These are phyloP conservation scores for Chaetodon trifascialis DNA, from an alignment of 2,113 vertebrate species.

Conservation along the genomic window DNA sequence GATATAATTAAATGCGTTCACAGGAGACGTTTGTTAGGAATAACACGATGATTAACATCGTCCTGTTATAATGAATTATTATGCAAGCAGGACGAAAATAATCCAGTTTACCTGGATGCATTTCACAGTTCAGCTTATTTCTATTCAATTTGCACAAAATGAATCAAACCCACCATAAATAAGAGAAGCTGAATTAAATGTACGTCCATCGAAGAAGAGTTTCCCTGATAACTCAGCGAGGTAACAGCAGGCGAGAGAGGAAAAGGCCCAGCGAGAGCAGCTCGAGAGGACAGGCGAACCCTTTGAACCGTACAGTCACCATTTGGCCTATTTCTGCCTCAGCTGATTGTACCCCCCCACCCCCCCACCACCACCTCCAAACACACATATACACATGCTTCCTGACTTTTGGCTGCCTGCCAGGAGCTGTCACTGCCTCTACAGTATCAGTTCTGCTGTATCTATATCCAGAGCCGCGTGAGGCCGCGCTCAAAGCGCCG, in stretches of 20 bases:
- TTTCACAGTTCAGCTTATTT: not conserved
- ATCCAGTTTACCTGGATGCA: not conserved
- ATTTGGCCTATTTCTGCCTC: slow-evolving; percentile 81
- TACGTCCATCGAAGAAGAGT: not conserved
- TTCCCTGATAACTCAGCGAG: not conserved
- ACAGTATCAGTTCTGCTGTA: slow-evolving; percentile 74
- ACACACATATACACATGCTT: slow-evolving; percentile 29
- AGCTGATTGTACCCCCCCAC: slow-evolving; percentile 69
- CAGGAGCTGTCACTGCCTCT: slow-evolving; percentile 77
- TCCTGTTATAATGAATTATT: not conserved
- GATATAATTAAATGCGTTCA: not conserved
- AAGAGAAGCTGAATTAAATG: not conserved
- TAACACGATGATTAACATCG: no score
- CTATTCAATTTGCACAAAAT: not conserved
- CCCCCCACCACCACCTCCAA: not conserved
- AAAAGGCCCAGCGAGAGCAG: not conserved
- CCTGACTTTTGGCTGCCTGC: slow-evolving; percentile 71
- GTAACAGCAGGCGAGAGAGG: slow-evolving; percentile 16
- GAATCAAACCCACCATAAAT: not conserved
- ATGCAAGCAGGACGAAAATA: not conserved
- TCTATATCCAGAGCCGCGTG: slow-evolving; percentile 70
- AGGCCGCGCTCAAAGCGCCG: slow-evolving; percentile 30
- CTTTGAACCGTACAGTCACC: slow-evolving; percentile 74
- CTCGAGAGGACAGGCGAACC: slow-evolving; percentile 62
- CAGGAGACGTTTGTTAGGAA: not conserved